Evolutionary conservation across 2,888 invertebrate species (phyloP).

Genomic region (Agrilus cyanescens): DNA sequence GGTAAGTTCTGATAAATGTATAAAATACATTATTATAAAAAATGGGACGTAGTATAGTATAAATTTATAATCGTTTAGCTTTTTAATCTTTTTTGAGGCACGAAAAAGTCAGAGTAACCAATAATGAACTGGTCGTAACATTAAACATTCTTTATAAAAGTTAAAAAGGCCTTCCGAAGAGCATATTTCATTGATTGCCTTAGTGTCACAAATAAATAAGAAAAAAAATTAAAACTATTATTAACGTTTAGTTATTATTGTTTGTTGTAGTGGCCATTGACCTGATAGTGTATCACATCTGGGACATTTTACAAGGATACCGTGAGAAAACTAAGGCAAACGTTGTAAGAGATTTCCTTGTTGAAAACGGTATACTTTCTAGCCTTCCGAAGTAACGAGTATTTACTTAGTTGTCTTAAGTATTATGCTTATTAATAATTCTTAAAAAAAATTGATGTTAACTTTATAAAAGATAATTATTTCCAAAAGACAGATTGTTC

Average conservation of each 20-base stretch:
- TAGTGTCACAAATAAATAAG: too few species aligned
- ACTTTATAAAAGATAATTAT: too few species aligned
- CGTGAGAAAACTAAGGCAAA: constrained; percentile 10
- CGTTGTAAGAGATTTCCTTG: too few species aligned
- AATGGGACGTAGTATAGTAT: too few species aligned
- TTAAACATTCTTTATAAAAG: background rate
- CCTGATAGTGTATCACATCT: constrained; percentile 97
- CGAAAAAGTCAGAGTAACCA: constrained; percentile 1
- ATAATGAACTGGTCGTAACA: background rate
- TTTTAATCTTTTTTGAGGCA: background rate
- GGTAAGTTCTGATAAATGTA: constrained; percentile 48
- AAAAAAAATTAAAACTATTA: background rate
- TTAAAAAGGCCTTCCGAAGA: background rate
- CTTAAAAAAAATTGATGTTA: too few species aligned
- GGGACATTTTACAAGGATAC: constrained; percentile 73
- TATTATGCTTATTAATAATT: too few species aligned
- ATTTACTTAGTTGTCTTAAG: too few species aligned
- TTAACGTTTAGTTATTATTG: constrained; percentile 23
- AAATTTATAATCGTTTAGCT: background rate
- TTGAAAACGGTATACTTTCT: too few species aligned
- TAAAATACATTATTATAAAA: background rate
- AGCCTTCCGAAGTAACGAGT: too few species aligned
- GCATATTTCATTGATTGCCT: too few species aligned
- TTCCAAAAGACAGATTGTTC: too few species aligned
- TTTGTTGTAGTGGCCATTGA: constrained; percentile 96